Base-by-base conservation (phyloP, 2,113 vertebrate species). In the Ictalurus furcatus region DNA sequence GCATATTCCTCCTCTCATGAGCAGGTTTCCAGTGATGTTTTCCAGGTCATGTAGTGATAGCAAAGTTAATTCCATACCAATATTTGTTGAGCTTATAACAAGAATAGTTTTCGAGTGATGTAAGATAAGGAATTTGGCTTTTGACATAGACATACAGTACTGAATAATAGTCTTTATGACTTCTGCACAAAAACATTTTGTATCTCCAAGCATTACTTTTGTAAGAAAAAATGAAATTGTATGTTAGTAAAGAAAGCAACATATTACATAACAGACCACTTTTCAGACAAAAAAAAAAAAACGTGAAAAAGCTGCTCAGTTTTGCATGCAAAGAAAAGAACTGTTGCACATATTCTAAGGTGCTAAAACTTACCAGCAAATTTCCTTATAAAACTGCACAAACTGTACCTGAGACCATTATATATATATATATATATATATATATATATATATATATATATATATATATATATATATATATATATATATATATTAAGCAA, bases 91-190 rank as follows among this genome's bases (percentile, higher is more conserved):
- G 91, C 79, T 93, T 91, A 87, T 86, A 88, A 85, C 91, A 92
- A 90, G 87, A 78, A 25, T 82, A 88, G 23, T 86, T 89, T 88
- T 69, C 19, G 73, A 76, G 67, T 73, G 87, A 80, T 58, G 73
- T 79, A 88, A 93, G 87, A 94, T 93, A 91, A 92, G 90, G 54
- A 85, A 90, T 87, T 58, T 89, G 59, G 16, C 44, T 78, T 65
- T 74, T 69, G 67, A 89, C 61, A 79, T 48, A 65, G 37, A 52
- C 11, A 56, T 52, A 76, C 19, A 25, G 21, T 76, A 44, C 8
- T 4, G 23, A n/a, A 23, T 52, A 40, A 52, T 44, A 44, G 13
- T 17, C 13, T 69, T 30, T 34, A 34, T 11, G 34, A 9, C 6
- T 40, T 74, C 16, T 78, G 21, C 34, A 14, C 37, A 25, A 48